These are phyloP conservation scores for Polietes domitor DNA, from an alignment of 2,888 invertebrate genomes.

Conservation along the genomic window DNA sequence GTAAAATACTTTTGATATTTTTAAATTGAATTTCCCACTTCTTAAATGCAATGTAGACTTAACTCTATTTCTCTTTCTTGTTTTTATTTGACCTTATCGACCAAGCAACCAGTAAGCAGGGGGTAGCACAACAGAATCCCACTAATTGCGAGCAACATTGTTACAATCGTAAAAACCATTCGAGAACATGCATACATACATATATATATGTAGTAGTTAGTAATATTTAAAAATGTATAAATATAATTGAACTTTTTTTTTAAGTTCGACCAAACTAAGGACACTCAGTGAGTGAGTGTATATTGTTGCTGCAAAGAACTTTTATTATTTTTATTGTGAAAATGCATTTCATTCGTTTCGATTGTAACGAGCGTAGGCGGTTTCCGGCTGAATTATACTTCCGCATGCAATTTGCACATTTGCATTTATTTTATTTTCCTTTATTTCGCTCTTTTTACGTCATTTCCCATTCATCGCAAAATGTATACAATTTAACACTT, in stretches of 20 bases:
- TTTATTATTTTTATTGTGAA: slow-evolving; percentile 15
- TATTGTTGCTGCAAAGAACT: background rate
- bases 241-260: background rate
- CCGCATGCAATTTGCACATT: slow-evolving; percentile 76
- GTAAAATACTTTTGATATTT: no score
- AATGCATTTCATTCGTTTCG: slow-evolving; percentile 28
- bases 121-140: no score
- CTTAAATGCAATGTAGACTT: no score
- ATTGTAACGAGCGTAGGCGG: slow-evolving; percentile 51
- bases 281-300: background rate
- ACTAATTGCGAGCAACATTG: no score
- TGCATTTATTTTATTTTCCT: slow-evolving; percentile 30
- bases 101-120: no score
- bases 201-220: no score
- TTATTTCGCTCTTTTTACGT: background rate
- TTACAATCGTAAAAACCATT: background rate
- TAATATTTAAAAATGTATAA: background rate
- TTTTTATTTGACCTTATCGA: no score
- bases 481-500: slow-evolving; percentile 61
- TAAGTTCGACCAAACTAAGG: background rate
- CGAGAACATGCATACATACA: background rate
- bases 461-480: slow-evolving; percentile 39
- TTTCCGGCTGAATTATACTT: slow-evolving; percentile 72
- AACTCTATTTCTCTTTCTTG: no score
- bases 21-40: no score